Percentiles rank a stretch among this genome's conserved stretches.
Conservation (phyloP, 2,888 invertebrate genomes). For the Drosophila atroscutellata region DNA sequence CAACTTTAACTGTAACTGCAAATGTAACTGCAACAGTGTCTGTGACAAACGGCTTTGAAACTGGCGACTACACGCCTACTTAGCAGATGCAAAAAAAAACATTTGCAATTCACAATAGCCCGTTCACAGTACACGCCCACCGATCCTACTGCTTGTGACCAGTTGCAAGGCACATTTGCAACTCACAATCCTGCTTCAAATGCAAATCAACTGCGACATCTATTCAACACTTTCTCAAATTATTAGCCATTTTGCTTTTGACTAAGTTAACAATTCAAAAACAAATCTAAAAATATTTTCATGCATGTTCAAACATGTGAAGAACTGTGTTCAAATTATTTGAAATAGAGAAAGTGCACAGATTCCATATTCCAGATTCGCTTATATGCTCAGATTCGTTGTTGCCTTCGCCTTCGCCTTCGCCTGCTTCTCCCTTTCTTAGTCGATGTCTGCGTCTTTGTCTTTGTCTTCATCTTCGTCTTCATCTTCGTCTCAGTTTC, state of each 20-base stretch:
- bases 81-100: slow-evolving; percentile 1
- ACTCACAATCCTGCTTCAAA: background rate
- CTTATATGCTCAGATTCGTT: background rate
- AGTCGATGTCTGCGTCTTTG: slow-evolving; percentile 1
- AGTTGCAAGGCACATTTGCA: background rate
- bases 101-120: slow-evolving; percentile 3
- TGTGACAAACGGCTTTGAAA: slow-evolving; percentile 12
- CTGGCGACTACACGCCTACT: slow-evolving; percentile 39
- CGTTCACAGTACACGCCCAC: slow-evolving; percentile 7
- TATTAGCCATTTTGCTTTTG: too few species aligned
- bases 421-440: background rate
- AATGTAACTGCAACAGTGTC: slow-evolving; percentile 15
- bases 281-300: background rate
- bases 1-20: slow-evolving; percentile 35
- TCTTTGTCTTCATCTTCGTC: slow-evolving; percentile 1
- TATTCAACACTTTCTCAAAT: background rate
- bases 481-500: slow-evolving; percentile 2
- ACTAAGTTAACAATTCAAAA: background rate
- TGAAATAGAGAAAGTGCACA: background rate
- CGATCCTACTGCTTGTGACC: background rate
- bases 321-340: too few species aligned
- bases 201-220: too few species aligned
- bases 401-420: background rate
- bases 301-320: background rate
- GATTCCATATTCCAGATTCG: background rate